A percentile compares a stretch with the other conserved stretches of the same genome.
Conservation (phyloP, 2,888 invertebrate genomes). For the Spodoptera littoralis region DNA sequence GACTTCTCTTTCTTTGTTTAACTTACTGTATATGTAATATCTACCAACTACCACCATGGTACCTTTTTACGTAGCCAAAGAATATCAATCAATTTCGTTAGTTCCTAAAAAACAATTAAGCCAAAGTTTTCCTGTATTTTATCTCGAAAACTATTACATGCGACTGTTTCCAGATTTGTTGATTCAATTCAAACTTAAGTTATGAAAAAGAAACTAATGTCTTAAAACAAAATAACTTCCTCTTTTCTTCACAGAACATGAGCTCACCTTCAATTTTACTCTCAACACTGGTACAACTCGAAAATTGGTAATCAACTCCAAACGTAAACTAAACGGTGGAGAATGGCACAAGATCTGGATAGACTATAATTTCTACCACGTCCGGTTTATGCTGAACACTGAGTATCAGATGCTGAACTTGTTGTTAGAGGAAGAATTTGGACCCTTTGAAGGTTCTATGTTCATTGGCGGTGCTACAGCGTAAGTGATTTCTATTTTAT, state of each 20-base stretch:
- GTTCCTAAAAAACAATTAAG: no score
- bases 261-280: conserved; percentile 96
- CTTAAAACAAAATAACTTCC: not conserved
- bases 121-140: no score
- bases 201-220: no score
- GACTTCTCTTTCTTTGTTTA: not conserved
- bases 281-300: conserved; percentile 94
- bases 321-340: conserved; percentile 95
- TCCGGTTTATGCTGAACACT: conserved; percentile 97
- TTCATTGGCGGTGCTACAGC: conserved; percentile 97
- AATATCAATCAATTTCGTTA: no score
- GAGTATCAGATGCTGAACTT: conserved; percentile 96
- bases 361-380: conserved; percentile 97
- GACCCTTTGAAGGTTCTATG: conserved; percentile 97
- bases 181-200: no score
- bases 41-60: no score
- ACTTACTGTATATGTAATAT: no score
- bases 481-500: conserved; percentile 89
- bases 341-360: conserved; percentile 99
- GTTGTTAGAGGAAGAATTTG: conserved; percentile 95
- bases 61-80: no score
- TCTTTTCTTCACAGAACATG: conserved; percentile 90
- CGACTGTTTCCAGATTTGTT: no score
- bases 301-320: conserved; percentile 94
- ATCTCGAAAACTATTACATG: no score